Evolutionary conservation across 2,888 invertebrate genomes (phyloP), one percentile per base, ranked within the genome.

Genomic region (Parnassius smintheus): DNA sequence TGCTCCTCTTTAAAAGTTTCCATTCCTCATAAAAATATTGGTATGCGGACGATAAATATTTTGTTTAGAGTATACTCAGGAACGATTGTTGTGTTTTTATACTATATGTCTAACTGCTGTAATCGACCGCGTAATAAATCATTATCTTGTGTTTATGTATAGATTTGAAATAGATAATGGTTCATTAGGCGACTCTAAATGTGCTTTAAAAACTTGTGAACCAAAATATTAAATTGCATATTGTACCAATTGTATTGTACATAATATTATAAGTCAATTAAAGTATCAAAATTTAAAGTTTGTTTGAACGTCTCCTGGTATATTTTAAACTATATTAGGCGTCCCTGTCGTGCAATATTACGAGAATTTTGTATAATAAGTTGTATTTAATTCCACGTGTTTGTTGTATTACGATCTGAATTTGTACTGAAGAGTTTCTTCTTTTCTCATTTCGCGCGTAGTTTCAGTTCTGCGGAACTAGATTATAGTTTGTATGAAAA

Each of bases 381-480:
- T 35, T 35, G 35, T 59, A 41, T 25, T 13, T 53, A 55, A 51
- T 61, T 46, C 50, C 54, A 52, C 25, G 59, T 64, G 61, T 41
- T 49, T 59, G 35, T 22, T 68, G 61, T 70, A 68, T 70, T 72
- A 76, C 75, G 80, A 81, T 81, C 81, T 81, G 81, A 81, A 79
- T 68, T 68, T 68, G 70, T 72, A 71, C 70, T 76, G 74, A 75
- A 74, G 71, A 67, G 73, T 69, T 70, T 74, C 70, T 72, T 75
- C 71, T 69, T 35, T 64, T 76, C 72, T 78, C 76, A 74, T 68
- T 65, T 69, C 66, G 61, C 56, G 18, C 60, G 59, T 58, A 52
- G 52, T 42, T 45, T 22, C 50, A 49, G 60, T 59, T 13, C 58
- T 25, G n/a, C 13, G 48, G 68, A 67, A 73, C 71, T 74, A 72